Conservation (phyloP, 2,888 invertebrate species). For the Lutraria lutraria region DNA sequence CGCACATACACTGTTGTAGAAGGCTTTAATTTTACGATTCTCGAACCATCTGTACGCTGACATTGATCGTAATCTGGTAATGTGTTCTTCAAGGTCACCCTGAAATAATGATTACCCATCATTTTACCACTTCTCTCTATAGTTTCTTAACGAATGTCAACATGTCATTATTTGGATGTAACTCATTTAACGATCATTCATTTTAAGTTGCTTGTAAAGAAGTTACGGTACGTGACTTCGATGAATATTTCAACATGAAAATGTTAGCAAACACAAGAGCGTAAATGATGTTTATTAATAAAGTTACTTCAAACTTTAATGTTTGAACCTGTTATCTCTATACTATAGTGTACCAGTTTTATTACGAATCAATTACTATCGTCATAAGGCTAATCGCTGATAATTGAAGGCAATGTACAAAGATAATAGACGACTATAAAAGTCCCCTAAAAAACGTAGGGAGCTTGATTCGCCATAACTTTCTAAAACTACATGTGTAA, state of each 20-base stretch:
- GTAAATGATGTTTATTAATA: too few species aligned
- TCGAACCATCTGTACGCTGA: slow-evolving; percentile 91
- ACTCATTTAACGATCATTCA: neutral
- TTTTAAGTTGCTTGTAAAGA: neutral
- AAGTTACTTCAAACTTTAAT: too few species aligned
- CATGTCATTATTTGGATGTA: neutral
- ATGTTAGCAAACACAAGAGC: too few species aligned
- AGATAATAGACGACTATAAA: too few species aligned
- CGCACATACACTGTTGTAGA: slow-evolving; percentile 91
- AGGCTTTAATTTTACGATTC: slow-evolving; percentile 94
- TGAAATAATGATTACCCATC: slow-evolving; percentile 46
- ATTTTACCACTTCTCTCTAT: neutral
- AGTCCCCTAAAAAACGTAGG: too few species aligned
- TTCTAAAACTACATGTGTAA: too few species aligned
- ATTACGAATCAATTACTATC: too few species aligned
- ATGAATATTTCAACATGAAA: neutral
- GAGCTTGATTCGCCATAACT: too few species aligned
- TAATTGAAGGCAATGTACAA: too few species aligned
- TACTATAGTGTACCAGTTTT: too few species aligned
- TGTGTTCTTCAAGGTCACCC: slow-evolving; percentile 79
- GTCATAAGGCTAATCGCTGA: too few species aligned
- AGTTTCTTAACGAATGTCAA: neutral
- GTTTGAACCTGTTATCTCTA: too few species aligned
- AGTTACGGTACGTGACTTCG: neutral
- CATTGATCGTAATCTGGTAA: slow-evolving; percentile 72